phyloP scores from a whole-genome alignment of 1,140 invertebrate genomes.

The Cardiocondyla obscurior region DNA sequence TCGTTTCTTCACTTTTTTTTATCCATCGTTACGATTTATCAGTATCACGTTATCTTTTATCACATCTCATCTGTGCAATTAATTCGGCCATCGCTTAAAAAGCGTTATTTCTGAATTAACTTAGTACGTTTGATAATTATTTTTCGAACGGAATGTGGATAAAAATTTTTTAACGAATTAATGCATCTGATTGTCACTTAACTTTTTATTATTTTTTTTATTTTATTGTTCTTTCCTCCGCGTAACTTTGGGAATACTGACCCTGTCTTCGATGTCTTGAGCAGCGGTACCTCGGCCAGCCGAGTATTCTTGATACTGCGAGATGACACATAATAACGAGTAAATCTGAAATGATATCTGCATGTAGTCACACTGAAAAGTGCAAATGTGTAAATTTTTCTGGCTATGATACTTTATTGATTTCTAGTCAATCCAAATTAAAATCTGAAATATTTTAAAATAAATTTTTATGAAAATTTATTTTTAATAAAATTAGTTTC shows the following conservation, averaged over 20 bases:
- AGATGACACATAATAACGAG: conserved; percentile 91
- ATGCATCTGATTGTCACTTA: conserved; percentile 58
- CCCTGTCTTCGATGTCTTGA: conserved; percentile 83
- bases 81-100: too few species aligned
- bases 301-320: conserved; percentile 91
- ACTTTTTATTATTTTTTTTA: conserved; percentile 63
- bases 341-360: conserved; percentile 87
- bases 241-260: conserved; percentile 74
- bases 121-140: not conserved
- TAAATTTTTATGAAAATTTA: too few species aligned
- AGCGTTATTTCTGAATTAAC: too few species aligned
- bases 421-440: not conserved
- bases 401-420: not conserved
- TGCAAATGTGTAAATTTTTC: not conserved
- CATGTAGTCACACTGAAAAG: not conserved
- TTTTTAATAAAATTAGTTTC: too few species aligned
- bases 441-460: not conserved
- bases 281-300: conserved; percentile 89
- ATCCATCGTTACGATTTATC: too few species aligned
- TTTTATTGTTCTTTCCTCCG: conserved; percentile 44
- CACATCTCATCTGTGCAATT: not conserved
- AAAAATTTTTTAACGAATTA: not conserved
- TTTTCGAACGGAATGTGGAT: not conserved
- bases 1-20: not conserved
- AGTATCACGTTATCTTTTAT: too few species aligned